A percentile compares a stretch with the other conserved stretches of the same genome.
Evolutionary conservation across 2,797 vertebrate genomes (phyloP).

Genomic region (Sebastes minor): DNA sequence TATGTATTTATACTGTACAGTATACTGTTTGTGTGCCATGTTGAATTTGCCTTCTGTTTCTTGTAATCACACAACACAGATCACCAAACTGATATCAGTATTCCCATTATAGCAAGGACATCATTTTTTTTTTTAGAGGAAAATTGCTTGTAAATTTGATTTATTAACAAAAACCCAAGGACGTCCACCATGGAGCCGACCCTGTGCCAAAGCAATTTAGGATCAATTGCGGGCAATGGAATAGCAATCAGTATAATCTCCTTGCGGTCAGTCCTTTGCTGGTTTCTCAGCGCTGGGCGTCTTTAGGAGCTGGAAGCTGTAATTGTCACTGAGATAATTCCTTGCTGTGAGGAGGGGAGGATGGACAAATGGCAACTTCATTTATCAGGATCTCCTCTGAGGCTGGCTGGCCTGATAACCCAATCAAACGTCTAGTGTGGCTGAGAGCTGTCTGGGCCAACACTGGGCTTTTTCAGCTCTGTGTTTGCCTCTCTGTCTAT

Average conservation of each 20-base stretch:
- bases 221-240: slow-evolving; percentile 57
- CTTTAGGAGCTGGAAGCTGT: slow-evolving; percentile 59
- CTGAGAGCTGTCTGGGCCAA: slow-evolving; percentile 57
- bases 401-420: slow-evolving; percentile 63
- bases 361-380: slow-evolving; percentile 66
- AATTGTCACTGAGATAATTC: slow-evolving; percentile 64
- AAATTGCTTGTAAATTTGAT: slow-evolving; percentile 31
- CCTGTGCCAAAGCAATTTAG: slow-evolving; percentile 57
- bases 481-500: slow-evolving; percentile 38
- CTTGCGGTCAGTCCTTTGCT: slow-evolving; percentile 44
- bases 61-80: background rate
- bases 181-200: slow-evolving; percentile 7
- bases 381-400: slow-evolving; percentile 62
- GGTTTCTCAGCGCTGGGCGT: slow-evolving; percentile 47
- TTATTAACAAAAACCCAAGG: slow-evolving; percentile 36
- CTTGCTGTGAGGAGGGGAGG: slow-evolving; percentile 50
- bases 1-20: background rate
- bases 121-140: background rate
- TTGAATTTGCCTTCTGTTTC: background rate
- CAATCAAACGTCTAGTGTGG: slow-evolving; percentile 65
- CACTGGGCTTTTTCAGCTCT: slow-evolving; percentile 39
- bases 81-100: background rate
- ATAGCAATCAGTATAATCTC: slow-evolving; percentile 70
- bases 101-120: background rate
- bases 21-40: background rate